phyloP scores from a whole-genome alignment of 2,113 vertebrate genomes.

The Aptenodytes forsteri region DNA sequence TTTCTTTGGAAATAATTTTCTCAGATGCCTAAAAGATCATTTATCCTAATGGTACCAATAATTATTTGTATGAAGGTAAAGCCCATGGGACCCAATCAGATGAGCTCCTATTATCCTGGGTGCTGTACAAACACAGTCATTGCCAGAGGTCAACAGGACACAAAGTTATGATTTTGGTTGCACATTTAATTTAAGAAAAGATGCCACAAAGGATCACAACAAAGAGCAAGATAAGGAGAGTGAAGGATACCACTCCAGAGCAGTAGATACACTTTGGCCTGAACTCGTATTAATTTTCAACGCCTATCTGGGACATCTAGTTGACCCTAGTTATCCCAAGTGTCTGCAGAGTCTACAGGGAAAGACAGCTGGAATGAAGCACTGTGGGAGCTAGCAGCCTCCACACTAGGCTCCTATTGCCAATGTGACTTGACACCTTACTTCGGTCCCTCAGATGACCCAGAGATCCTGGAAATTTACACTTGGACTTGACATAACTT shows the following conservation, averaged over 20 bases:
- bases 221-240: not conserved
- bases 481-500: not conserved
- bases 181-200: not conserved
- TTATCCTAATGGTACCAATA: not conserved
- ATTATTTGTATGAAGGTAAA: constrained; percentile 9
- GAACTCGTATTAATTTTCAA: not conserved
- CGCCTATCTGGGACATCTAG: not conserved
- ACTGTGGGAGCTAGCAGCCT: not conserved
- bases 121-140: not conserved
- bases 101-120: not conserved
- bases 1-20: not conserved
- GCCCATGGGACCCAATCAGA: not conserved
- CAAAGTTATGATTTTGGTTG: not conserved
- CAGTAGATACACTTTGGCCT: not conserved
- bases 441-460: not conserved
- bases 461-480: not conserved
- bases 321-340: not conserved
- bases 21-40: not conserved
- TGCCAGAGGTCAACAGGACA: not conserved
- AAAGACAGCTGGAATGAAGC: not conserved
- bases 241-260: not conserved
- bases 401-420: rapidly evolving
- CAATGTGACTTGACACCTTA: not conserved
- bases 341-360: not conserved
- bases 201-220: not conserved